Percentiles rank a stretch among this genome's conserved stretches.
These are phyloP conservation scores for Lindbergichthys nudifrons DNA, from an alignment of 2,797 vertebrate species.

Conservation along the genomic window DNA sequence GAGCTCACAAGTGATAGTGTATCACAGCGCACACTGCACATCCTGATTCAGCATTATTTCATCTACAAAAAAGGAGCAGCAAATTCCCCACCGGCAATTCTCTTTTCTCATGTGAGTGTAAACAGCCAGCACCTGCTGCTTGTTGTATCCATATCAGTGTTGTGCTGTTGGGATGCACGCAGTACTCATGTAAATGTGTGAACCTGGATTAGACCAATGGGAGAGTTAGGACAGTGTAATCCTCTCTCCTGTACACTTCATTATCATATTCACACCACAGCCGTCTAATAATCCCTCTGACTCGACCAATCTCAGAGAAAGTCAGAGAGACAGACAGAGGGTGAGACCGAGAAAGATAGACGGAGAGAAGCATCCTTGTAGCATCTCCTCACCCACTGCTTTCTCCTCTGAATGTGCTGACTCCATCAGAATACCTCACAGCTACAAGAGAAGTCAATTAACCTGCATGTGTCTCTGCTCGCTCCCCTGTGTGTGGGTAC, in stretches of 20 bases:
- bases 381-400: conserved; percentile 42
- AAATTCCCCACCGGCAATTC: conserved; percentile 56
- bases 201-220: conserved; percentile 75
- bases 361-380: conserved; percentile 27
- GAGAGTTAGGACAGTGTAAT: conserved; percentile 73
- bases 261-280: conserved; percentile 73
- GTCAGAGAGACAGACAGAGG: conserved; percentile 5
- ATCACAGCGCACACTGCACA: conserved; percentile 41
- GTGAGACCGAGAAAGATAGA: conserved; percentile 2
- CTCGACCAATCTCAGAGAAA: conserved; percentile 47
- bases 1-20: conserved; percentile 35
- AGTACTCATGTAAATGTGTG: conserved; percentile 62
- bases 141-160: conserved; percentile 61
- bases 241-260: conserved; percentile 73
- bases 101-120: conserved; percentile 53
- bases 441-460: conserved; percentile 74
- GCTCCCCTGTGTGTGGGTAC: conserved; percentile 25
- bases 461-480: conserved; percentile 49
- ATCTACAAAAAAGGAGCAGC: conserved; percentile 32
- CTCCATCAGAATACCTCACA: conserved; percentile 55
- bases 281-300: conserved; percentile 72
- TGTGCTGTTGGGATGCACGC: conserved; percentile 49
- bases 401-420: conserved; percentile 71
- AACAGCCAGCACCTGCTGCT: conserved; percentile 58
- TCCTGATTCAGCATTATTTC: conserved; percentile 70